These are phyloP conservation scores for Agraylea sexmaculata DNA, from an alignment of 1,140 invertebrate genomes.

Conservation along the genomic window DNA sequence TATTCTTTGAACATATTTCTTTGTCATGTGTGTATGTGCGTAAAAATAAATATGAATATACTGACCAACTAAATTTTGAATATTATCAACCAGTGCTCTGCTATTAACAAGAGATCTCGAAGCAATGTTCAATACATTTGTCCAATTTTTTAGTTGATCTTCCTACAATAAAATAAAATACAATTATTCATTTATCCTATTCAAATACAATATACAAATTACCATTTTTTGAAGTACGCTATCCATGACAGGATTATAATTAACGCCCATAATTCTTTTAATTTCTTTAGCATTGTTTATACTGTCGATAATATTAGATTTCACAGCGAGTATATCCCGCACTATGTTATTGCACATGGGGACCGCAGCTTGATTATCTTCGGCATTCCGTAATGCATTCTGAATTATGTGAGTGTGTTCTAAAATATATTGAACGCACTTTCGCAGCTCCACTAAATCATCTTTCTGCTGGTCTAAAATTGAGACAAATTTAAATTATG, in stretches of 20 bases:
- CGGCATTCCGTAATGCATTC: constrained; percentile 16
- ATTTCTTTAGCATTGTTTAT: constrained; percentile 19
- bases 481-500: background rate
- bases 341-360: constrained; percentile 18
- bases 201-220: background rate
- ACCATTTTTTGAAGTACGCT: constrained; percentile 21
- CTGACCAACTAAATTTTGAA: constrained; percentile 21
- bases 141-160: constrained; percentile 19
- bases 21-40: too few species aligned
- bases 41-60: too few species aligned
- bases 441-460: constrained; percentile 18
- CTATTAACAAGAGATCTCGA: constrained; percentile 19
- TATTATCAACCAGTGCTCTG: constrained; percentile 19
- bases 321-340: constrained; percentile 18
- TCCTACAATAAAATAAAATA: constrained; percentile 14
- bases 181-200: background rate
- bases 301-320: constrained; percentile 17
- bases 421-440: constrained; percentile 20
- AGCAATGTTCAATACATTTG: constrained; percentile 17
- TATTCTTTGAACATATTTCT: too few species aligned
- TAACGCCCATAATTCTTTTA: constrained; percentile 16
- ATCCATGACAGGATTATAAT: constrained; percentile 20
- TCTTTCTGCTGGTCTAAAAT: constrained; percentile 17
- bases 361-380: constrained; percentile 15
- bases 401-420: constrained; percentile 19